Evolutionary conservation across 2,113 vertebrate genomes (phyloP).

Genomic region (Tautogolabrus adspersus): DNA sequence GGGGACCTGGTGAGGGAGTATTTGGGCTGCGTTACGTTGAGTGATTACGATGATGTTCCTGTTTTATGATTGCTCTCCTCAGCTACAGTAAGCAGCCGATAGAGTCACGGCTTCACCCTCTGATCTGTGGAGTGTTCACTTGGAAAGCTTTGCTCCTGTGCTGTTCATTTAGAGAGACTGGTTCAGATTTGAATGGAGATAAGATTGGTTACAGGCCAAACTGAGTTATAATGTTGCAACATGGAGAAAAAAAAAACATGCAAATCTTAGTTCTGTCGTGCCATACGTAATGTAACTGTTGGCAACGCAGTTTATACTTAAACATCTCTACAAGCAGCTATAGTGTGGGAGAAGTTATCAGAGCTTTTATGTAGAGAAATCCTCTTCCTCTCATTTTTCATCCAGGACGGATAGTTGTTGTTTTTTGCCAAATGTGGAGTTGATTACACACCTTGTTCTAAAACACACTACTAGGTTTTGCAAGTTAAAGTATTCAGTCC

Average conservation of each 20-base stretch:
- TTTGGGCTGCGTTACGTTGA: constrained; percentile 47
- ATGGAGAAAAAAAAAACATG: background rate
- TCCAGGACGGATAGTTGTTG: background rate
- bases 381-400: background rate
- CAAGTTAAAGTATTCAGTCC: background rate
- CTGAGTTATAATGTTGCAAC: constrained; percentile 12
- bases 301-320: background rate
- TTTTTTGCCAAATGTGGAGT: background rate
- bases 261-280: background rate
- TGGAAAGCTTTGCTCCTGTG: constrained; percentile 28
- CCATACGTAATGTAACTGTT: too few relatives aligned
- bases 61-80: constrained; percentile 51
- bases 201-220: constrained; percentile 10
- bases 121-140: constrained; percentile 44
- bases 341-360: background rate
- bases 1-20: constrained; percentile 5
- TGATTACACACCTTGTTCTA: background rate
- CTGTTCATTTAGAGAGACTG: constrained; percentile 28
- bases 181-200: constrained; percentile 39
- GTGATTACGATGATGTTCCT: constrained; percentile 35
- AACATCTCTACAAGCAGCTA: background rate
- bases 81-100: constrained; percentile 35
- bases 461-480: too few relatives aligned
- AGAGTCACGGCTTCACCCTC: constrained; percentile 39
- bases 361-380: too few relatives aligned